Evolutionary conservation across 1,140 invertebrate species (phyloP).

Genomic region (Luehdorfia chinensis): DNA sequence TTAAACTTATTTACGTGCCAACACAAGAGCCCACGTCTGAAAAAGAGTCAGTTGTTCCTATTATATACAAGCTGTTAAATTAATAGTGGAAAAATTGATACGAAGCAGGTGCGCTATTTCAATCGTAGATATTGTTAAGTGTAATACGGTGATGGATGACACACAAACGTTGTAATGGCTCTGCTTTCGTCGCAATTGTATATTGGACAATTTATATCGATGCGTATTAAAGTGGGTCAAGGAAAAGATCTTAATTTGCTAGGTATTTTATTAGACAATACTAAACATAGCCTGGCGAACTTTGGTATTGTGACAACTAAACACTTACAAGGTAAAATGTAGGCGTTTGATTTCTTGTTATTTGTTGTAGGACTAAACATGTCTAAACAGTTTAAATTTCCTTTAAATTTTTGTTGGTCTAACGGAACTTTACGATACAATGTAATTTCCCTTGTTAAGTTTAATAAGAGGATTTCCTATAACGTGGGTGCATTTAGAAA

Average conservation of each 20-base stretch:
- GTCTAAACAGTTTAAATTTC: too few species aligned
- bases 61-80: background rate
- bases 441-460: too few species aligned
- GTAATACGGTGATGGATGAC: conserved; percentile 6
- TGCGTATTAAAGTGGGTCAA: conserved; percentile 15
- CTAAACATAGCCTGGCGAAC: conserved; percentile 9
- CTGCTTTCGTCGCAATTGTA: conserved; percentile 10
- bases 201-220: conserved; percentile 16
- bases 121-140: conserved; percentile 9
- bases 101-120: conserved; percentile 10
- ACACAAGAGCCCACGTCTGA: background rate
- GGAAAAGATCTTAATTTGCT: conserved; percentile 14
- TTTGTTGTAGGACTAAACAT: too few species aligned
- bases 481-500: too few species aligned
- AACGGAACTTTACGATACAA: too few species aligned
- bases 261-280: conserved; percentile 6
- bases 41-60: background rate
- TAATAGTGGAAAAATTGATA: background rate
- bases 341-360: too few species aligned
- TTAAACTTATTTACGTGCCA: background rate
- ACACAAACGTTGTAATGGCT: conserved; percentile 5
- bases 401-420: too few species aligned
- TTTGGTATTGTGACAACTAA: background rate
- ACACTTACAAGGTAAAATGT: background rate
- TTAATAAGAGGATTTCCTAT: too few species aligned